Evolutionary conservation across 2,888 invertebrate species (phyloP), one percentile per base, ranked within the genome.

Genomic region (Tridacna crocea): DNA sequence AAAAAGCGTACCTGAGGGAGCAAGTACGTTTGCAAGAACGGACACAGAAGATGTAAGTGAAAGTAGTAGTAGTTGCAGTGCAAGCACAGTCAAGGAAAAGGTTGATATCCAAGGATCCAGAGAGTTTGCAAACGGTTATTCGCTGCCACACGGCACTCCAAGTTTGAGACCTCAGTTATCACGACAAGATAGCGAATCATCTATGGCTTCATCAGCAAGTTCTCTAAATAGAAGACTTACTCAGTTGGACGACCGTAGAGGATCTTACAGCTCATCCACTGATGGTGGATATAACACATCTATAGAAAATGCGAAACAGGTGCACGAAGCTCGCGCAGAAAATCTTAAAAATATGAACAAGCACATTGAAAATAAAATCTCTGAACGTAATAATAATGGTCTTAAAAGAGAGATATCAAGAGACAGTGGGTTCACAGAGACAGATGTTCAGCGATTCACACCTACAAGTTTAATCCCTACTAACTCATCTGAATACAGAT

Each of bases 381-480:
- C 82, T 12, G 72, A 47, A 65, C 46, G 47, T n/a, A 46, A 70
- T 12, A 66, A 72, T 27, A 73, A 63, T 36, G 85, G 83, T 13
- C 48, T 85, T 15, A 65, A 61, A 55, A 75, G 85, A 24, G 85
- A 85, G n/a, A 70, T 85, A 19, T 85, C 85, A 19, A 61, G 68
- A 19, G 85, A 85, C 68, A 85, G 85, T 63, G 85, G 85, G 13
- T 83, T 85, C 55, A 81, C 85, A 13, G 85, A 85, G 72, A 61
- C 24, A 27, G 70, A 74, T 60, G 61, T 13, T 36, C 48, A 51
- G 19, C 46, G 70, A 6, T 24, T 70, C 3, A 70, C 70, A 6
- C 47, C 74, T 17, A 58, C 74, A 4, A 60, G 61, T 74, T 17
- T 13, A 61, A 22, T n/a, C 22, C 19, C 19, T 13, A 61, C 3